phyloP scores from a whole-genome alignment of 64 coral and sea anemone genomes.

The Montipora efflorescens region DNA sequence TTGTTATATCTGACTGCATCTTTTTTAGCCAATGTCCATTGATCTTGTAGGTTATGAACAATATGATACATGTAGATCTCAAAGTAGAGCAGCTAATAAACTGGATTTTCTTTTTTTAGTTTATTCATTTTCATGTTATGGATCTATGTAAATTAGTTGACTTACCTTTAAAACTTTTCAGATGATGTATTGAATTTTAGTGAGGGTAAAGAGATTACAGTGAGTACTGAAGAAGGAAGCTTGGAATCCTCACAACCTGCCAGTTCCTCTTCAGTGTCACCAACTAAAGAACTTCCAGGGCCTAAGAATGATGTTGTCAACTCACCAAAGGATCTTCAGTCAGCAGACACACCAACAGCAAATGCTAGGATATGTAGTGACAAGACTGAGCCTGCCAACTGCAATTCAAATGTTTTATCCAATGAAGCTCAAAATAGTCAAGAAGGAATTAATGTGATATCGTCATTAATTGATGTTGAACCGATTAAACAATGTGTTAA shows the following conservation, averaged over 20 bases:
- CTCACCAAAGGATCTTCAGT: neutral
- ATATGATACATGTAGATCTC: no score
- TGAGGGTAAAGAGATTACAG: neutral
- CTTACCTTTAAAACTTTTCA: neutral
- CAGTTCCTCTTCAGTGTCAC: neutral
- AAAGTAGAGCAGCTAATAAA: no score
- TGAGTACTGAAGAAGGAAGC: neutral
- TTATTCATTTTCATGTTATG: neutral
- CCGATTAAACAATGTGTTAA: neutral
- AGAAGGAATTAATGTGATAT: conserved; percentile 13
- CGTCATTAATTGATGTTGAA: neutral
- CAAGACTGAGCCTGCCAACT: neutral
- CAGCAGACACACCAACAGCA: neutral
- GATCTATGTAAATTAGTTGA: neutral
- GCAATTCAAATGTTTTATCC: neutral
- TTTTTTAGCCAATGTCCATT: no score
- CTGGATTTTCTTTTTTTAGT: no score
- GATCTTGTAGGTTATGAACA: no score
- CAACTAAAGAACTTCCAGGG: neutral
- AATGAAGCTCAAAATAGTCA: neutral
- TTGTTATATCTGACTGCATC: no score
- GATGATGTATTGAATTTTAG: neutral
- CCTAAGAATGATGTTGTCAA: neutral
- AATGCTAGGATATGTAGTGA: neutral
- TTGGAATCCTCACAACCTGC: neutral